Percentiles rank a stretch among this genome's conserved stretches.
phyloP scores from a whole-genome alignment of 2,888 invertebrate genomes.

The Dynastes hyllus region DNA sequence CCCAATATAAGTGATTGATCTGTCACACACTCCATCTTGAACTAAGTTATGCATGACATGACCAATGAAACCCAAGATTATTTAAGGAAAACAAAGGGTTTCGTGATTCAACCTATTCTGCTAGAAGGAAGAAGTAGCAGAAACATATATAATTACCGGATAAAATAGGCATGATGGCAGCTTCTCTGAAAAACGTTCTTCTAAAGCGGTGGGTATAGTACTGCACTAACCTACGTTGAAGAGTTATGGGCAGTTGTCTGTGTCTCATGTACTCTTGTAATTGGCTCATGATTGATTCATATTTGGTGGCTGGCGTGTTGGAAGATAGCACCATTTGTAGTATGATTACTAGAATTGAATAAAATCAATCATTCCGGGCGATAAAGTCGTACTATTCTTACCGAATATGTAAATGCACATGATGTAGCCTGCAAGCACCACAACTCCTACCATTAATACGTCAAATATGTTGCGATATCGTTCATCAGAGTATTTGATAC shows the following conservation, averaged over 20 bases:
- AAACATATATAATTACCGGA: slow-evolving; percentile 56
- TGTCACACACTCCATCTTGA: no score
- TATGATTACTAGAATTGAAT: slow-evolving; percentile 39
- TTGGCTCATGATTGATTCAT: slow-evolving; percentile 51
- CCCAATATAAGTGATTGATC: no score
- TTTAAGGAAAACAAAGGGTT: no score
- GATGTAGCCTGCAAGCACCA: slow-evolving; percentile 36
- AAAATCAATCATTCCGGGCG: no score
- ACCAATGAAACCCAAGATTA: no score
- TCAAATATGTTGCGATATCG: not conserved
- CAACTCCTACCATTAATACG: not conserved
- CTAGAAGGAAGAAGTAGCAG: no score
- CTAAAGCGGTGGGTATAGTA: slow-evolving; percentile 67
- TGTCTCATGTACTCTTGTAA: slow-evolving; percentile 50
- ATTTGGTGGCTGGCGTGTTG: slow-evolving; percentile 47
- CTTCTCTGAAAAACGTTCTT: slow-evolving; percentile 67
- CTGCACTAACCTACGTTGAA: slow-evolving; percentile 48
- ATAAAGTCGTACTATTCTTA: not conserved
- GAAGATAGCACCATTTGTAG: slow-evolving; percentile 49
- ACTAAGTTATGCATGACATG: no score
- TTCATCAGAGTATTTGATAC: slow-evolving; percentile 23
- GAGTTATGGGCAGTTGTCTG: slow-evolving; percentile 44
- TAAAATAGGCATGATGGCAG: slow-evolving; percentile 66
- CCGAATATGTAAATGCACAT: slow-evolving; percentile 45
- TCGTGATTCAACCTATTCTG: no score